These are phyloP conservation scores for Panthera leo DNA, from an alignment of 2,113 vertebrate genomes.

Conservation along the genomic window DNA sequence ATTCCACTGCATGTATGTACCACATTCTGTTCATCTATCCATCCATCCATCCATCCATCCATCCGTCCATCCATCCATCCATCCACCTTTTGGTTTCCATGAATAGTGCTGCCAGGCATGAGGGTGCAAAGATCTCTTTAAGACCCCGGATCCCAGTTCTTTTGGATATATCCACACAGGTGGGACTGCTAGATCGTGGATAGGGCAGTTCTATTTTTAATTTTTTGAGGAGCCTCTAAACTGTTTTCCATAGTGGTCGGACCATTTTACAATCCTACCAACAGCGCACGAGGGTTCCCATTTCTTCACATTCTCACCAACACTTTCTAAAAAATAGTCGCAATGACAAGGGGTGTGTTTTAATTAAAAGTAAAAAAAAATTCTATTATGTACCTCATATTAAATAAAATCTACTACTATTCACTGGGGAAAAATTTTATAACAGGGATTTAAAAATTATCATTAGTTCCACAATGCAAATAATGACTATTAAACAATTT, in stretches of 20 bases:
- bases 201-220: not conserved
- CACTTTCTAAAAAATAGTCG: not conserved
- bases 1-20: not conserved
- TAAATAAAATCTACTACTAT: not conserved
- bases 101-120: not conserved
- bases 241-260: not conserved
- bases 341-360: not conserved
- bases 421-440: constrained; percentile 3
- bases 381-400: not conserved
- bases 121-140: not conserved
- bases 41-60: no score
- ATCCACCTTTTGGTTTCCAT: not conserved
- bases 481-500: constrained; percentile 4
- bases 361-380: not conserved
- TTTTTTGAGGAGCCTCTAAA: not conserved
- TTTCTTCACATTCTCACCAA: not conserved
- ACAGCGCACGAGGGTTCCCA: not conserved
- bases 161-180: not conserved
- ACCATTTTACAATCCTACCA: not conserved
- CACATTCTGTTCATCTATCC: not conserved
- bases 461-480: not conserved
- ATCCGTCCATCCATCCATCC: no score
- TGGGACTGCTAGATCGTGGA: not conserved
- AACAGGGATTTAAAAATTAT: not conserved
- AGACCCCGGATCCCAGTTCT: not conserved